These are phyloP conservation scores for Tetramorium parvispinum DNA, from an alignment of 1,140 invertebrate genomes.

Conservation along the genomic window DNA sequence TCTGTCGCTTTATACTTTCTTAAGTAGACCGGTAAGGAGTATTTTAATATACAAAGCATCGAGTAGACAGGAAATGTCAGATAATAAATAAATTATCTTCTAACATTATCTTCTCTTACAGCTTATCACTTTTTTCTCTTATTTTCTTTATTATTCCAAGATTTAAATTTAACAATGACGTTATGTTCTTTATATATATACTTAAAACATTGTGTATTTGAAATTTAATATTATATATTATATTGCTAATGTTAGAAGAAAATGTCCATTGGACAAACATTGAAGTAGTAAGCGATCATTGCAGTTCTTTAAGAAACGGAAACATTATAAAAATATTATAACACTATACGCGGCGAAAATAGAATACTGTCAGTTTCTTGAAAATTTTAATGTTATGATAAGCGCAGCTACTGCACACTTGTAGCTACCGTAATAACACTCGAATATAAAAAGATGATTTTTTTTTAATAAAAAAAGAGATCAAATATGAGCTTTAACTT, in stretches of 20 bases:
- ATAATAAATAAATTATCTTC: not conserved
- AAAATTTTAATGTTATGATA: not conserved
- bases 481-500: not conserved
- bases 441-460: not conserved
- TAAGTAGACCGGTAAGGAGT: not conserved
- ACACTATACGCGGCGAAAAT: not conserved
- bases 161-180: not conserved
- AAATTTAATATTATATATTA: not conserved
- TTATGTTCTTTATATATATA: not conserved
- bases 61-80: not conserved
- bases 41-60: conserved; percentile 1
- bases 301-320: not conserved
- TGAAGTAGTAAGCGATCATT: not conserved
- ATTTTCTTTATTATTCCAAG: not conserved
- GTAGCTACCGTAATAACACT: not conserved
- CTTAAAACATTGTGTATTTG: not conserved
- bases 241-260: not conserved
- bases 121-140: not conserved
- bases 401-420: not conserved
- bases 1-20: conserved; percentile 26
- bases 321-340: not conserved
- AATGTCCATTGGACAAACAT: not conserved
- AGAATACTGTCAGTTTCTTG: not conserved
- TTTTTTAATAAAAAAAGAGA: not conserved
- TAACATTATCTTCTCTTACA: not conserved